Conservation (phyloP, 2,888 invertebrate genomes). For the Cryptus armator region DNA sequence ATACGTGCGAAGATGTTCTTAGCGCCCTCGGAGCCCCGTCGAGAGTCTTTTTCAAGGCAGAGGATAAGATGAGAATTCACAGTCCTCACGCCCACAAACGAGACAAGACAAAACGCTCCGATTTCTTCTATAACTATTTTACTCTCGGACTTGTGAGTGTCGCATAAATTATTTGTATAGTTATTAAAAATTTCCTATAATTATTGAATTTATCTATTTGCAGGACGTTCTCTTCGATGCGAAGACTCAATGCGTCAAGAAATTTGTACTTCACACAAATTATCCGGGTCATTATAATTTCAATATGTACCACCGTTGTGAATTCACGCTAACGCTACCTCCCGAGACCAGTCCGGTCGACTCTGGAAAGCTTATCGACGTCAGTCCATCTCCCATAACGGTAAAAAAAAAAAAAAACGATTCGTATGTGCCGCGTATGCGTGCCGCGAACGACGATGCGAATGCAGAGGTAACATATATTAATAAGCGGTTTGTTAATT, state of each 20-base stretch:
- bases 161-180: not conserved
- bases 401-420: slow-evolving; percentile 84
- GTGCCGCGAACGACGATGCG: not conserved
- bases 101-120: slow-evolving; percentile 93
- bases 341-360: slow-evolving; percentile 88
- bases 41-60: slow-evolving; percentile 97
- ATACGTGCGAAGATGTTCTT: slow-evolving; percentile 95
- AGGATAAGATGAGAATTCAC: slow-evolving; percentile 99
- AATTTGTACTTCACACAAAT: slow-evolving; percentile 99
- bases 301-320: slow-evolving; percentile 99
- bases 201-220: slow-evolving; percentile 73
- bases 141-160: slow-evolving; percentile 95
- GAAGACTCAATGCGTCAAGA: slow-evolving; percentile 96
- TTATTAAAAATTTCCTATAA: not conserved
- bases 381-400: slow-evolving; percentile 87
- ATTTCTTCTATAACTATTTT: slow-evolving; percentile 99
- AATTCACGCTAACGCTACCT: slow-evolving; percentile 93
- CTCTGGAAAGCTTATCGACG: slow-evolving; percentile 87
- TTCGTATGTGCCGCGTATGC: not conserved
- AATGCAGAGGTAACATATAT: not conserved
- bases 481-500: not conserved
- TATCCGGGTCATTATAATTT: slow-evolving; percentile 99
- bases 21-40: slow-evolving; percentile 96
- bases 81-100: slow-evolving; percentile 93
- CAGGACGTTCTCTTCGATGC: slow-evolving; percentile 99